Evolutionary conservation across 2,113 vertebrate species (phyloP), one percentile per base, ranked within the genome.

Genomic region (Hippocampus comes): DNA sequence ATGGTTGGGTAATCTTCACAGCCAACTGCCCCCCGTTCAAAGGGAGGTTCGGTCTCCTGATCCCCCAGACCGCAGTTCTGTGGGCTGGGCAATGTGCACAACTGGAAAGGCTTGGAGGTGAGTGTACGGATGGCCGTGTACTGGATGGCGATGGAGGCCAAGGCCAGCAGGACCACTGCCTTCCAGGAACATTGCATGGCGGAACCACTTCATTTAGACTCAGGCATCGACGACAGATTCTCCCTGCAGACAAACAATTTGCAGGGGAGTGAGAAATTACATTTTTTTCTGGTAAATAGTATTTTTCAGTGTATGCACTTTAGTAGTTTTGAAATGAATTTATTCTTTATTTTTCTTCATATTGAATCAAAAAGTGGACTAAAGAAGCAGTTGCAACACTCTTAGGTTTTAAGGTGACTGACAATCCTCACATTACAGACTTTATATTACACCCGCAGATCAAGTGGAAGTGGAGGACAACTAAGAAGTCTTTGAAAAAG

Each of bases 181-280:
- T 98, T 99, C 97, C 97, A 98, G 90, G 97, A 98, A 94, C 97
- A 99, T 93, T 97, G 95, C 97, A 99, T 99, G 95, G 93, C 96
- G 95, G 94, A 91, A 92, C 91, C 93, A 93, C 94, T 94, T 96
- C 96, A 97, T 98, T 88, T 87, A 93, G 91, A 90, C 73, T 74
- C 78, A 82, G 84, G 74, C 66, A 87, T 84, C 84, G 86, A 86
- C 76, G 84, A 86, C 88, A 82, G 89, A 74, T 90, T 84, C 86
- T 90, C 84, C 88, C 91, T 92, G 88, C 20, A 59, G 82, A 88
- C 68, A 86, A 53, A 87, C 46, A 88, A 78, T 1, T 78, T 51
- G 78, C 55, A 74, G 15, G 48, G 23, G 30, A 25, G 68, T 68
- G 34, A 48, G 0, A 43, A 41, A 49, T 27, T 23, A 20, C 23